These are phyloP conservation scores for Aphodius granarius DNA, from an alignment of 2,888 invertebrate genomes.

Conservation along the genomic window DNA sequence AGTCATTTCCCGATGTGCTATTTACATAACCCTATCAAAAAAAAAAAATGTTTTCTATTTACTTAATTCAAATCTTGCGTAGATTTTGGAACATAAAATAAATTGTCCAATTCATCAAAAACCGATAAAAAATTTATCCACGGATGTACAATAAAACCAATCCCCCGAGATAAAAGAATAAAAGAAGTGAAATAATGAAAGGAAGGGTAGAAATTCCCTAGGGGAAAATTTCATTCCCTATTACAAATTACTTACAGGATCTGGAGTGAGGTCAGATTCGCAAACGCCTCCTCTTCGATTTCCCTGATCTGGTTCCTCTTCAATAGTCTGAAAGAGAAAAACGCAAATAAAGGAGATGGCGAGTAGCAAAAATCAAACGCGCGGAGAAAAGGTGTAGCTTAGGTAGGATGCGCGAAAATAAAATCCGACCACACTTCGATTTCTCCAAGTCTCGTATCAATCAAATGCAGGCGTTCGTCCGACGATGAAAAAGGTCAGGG, in stretches of 20 bases:
- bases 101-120: too few relatives aligned
- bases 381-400: not conserved
- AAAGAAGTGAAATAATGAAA: not conserved
- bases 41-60: too few relatives aligned
- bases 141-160: too few relatives aligned
- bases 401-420: not conserved
- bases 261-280: constrained; percentile 74
- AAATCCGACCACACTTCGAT: too few relatives aligned
- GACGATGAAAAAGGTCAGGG: not conserved
- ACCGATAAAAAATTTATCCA: too few relatives aligned
- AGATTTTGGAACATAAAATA: too few relatives aligned
- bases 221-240: not conserved
- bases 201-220: not conserved
- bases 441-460: not conserved
- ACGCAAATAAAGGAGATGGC: not conserved
- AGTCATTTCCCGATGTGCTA: too few relatives aligned
- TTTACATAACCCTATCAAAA: too few relatives aligned
- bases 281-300: constrained; percentile 79
- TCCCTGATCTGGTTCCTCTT: constrained; percentile 81
- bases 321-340: constrained; percentile 68
- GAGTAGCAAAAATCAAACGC: not conserved
- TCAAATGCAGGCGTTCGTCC: constrained; percentile 8
- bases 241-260: constrained; percentile 76
- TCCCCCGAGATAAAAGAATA: not conserved
- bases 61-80: too few relatives aligned